These are phyloP conservation scores for Melieria omissa DNA, from an alignment of 2,888 invertebrate genomes.

Conservation along the genomic window DNA sequence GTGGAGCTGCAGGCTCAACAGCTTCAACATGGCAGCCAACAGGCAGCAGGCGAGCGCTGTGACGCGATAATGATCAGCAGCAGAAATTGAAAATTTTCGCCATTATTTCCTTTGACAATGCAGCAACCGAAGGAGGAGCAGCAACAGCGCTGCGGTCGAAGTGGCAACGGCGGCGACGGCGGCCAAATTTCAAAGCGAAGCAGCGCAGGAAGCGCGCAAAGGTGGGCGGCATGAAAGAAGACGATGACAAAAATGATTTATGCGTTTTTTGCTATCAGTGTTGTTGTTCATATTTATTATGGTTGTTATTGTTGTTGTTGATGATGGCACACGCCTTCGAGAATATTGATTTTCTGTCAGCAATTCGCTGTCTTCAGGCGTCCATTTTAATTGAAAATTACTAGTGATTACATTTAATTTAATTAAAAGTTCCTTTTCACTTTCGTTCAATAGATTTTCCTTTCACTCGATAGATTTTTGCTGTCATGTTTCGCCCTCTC, in stretches of 20 bases:
- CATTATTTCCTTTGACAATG: conserved; percentile 31
- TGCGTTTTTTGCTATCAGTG: neutral
- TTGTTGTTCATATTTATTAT: no score
- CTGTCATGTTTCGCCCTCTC: no score
- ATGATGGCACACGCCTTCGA: conserved; percentile 3
- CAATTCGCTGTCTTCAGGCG: neutral
- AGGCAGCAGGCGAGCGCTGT: neutral
- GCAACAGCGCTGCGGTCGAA: neutral
- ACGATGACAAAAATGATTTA: conserved; percentile 24
- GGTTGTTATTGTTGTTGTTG: conserved; percentile 5
- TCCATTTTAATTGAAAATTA: neutral
- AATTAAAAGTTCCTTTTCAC: no score
- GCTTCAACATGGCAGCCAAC: neutral
- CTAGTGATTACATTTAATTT: no score
- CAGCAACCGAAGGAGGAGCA: conserved; percentile 11
- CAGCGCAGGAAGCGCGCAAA: neutral
- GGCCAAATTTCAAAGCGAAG: conserved; percentile 14
- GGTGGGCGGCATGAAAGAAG: neutral
- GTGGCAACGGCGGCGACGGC: conserved; percentile 5
- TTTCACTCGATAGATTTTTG: no score
- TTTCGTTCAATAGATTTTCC: no score
- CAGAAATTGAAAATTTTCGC: conserved; percentile 28
- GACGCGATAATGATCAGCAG: conserved; percentile 25
- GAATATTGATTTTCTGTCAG: conserved; percentile 3
- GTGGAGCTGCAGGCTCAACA: neutral